A percentile compares a stretch with the other conserved stretches of the same genome.
Evolutionary conservation across 2,888 invertebrate species (phyloP).

Genomic region (Octodonta nipae): DNA sequence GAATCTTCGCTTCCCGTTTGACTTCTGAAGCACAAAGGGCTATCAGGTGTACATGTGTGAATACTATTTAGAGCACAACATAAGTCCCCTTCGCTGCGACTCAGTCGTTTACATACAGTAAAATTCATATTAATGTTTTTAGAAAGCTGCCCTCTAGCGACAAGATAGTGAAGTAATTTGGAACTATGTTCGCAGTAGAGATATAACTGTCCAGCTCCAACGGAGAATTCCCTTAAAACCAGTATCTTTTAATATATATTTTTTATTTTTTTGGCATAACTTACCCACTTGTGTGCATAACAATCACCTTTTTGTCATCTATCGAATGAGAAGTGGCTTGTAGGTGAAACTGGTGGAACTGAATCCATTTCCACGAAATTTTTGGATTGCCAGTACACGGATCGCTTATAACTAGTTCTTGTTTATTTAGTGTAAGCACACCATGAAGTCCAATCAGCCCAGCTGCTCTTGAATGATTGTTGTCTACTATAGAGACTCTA

Average conservation of each 20-base stretch:
- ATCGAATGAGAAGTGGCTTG: slow-evolving; percentile 37
- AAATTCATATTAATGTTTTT: slow-evolving; percentile 15
- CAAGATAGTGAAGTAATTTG: slow-evolving; percentile 35
- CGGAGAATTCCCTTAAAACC: slow-evolving; percentile 40
- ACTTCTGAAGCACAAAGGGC: slow-evolving; percentile 27
- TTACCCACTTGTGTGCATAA: slow-evolving; percentile 49
- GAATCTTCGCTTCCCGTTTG: slow-evolving; percentile 31
- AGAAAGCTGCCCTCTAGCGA: slow-evolving; percentile 35
- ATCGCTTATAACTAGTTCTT: slow-evolving; percentile 45
- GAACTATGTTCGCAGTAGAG: slow-evolving; percentile 38
- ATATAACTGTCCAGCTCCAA: slow-evolving; percentile 40
- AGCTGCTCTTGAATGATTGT: slow-evolving; percentile 47
- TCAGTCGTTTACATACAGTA: slow-evolving; percentile 25
- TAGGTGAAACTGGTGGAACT: slow-evolving; percentile 44
- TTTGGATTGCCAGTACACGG: slow-evolving; percentile 38
- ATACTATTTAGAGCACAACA: slow-evolving; percentile 17
- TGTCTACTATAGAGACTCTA: slow-evolving; percentile 49
- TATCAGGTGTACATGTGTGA: slow-evolving; percentile 19
- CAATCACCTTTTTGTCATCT: slow-evolving; percentile 46
- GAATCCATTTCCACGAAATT: slow-evolving; percentile 46
- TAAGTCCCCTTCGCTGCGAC: slow-evolving; percentile 41
- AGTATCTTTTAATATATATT: too few relatives aligned
- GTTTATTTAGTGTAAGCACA: slow-evolving; percentile 40
- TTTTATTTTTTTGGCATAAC: too few relatives aligned
- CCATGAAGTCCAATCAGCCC: slow-evolving; percentile 47